A percentile compares a stretch with the other conserved stretches of the same genome.
Evolutionary conservation across 2,797 vertebrate species (phyloP).

Genomic region (Amazonetta brasiliensis): DNA sequence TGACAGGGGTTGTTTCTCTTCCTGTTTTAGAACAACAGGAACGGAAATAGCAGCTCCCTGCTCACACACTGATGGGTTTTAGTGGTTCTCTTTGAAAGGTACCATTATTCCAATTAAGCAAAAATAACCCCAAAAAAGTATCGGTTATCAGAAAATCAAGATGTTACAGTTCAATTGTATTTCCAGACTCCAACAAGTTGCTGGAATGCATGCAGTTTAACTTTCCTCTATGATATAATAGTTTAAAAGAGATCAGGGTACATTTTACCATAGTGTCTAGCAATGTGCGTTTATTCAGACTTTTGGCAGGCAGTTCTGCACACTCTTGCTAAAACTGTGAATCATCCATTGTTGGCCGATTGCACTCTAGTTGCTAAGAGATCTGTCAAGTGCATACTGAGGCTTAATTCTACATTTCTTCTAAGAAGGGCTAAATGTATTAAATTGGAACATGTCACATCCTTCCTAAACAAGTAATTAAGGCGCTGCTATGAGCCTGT

Average conservation of each 20-base stretch:
- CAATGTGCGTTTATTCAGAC: slow-evolving; percentile 82
- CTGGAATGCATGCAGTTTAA: slow-evolving; percentile 76
- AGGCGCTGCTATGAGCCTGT: slow-evolving; percentile 51
- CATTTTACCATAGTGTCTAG: slow-evolving; percentile 83
- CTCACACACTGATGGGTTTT: slow-evolving; percentile 2
- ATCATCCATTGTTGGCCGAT: slow-evolving; percentile 81
- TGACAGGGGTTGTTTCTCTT: background rate
- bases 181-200: slow-evolving; percentile 73
- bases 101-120: slow-evolving; percentile 50
- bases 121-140: slow-evolving; percentile 55
- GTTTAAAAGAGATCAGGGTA: slow-evolving; percentile 81
- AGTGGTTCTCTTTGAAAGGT: slow-evolving; percentile 23
- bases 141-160: slow-evolving; percentile 46
- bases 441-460: slow-evolving; percentile 76
- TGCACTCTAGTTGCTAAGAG: slow-evolving; percentile 77
- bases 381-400: slow-evolving; percentile 76
- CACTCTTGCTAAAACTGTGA: slow-evolving; percentile 79
- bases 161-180: slow-evolving; percentile 63
- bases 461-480: slow-evolving; percentile 78
- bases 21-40: background rate
- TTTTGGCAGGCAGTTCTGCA: slow-evolving; percentile 79
- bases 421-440: slow-evolving; percentile 69
- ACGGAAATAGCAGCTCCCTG: background rate
- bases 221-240: slow-evolving; percentile 80
- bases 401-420: slow-evolving; percentile 77